phyloP scores from a whole-genome alignment of 2,113 vertebrate species.

The Mus pahari region DNA sequence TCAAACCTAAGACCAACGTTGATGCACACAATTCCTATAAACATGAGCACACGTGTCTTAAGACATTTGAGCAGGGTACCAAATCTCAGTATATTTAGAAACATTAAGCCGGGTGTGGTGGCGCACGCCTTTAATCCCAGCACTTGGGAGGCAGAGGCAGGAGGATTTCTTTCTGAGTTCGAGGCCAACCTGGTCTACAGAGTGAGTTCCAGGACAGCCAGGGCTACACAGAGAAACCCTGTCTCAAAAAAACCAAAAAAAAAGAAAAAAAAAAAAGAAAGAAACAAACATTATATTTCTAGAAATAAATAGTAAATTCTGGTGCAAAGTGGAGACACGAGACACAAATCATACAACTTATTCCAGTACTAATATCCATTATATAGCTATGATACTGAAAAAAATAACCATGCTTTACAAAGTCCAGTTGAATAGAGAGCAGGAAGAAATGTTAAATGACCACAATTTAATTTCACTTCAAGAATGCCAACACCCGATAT shows the following conservation, averaged over 20 bases:
- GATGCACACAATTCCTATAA: not conserved
- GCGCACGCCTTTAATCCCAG: too few relatives aligned
- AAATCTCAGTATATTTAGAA: slow-evolving; percentile 27
- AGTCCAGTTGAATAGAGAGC: not conserved
- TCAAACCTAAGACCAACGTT: not conserved
- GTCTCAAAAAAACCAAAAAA: too few relatives aligned
- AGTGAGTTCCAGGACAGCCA: too few relatives aligned
- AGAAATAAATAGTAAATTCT: not conserved
- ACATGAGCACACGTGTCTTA: not conserved
- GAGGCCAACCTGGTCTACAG: too few relatives aligned
- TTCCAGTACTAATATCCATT: not conserved
- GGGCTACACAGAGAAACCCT: too few relatives aligned
- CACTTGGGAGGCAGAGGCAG: too few relatives aligned
- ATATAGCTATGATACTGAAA: not conserved
- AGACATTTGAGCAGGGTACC: not conserved
- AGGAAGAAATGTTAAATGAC: not conserved
- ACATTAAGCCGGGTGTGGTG: too few relatives aligned
- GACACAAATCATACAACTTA: not conserved
- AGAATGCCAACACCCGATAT: not conserved
- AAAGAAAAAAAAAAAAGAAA: too few relatives aligned
- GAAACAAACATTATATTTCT: too few relatives aligned
- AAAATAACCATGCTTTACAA: not conserved
- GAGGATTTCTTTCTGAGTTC: too few relatives aligned
- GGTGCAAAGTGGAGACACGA: slow-evolving; percentile 1
- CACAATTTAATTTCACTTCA: not conserved